Evolutionary conservation across 2,888 invertebrate genomes (phyloP).

Genomic region (Hypsopygia costalis): DNA sequence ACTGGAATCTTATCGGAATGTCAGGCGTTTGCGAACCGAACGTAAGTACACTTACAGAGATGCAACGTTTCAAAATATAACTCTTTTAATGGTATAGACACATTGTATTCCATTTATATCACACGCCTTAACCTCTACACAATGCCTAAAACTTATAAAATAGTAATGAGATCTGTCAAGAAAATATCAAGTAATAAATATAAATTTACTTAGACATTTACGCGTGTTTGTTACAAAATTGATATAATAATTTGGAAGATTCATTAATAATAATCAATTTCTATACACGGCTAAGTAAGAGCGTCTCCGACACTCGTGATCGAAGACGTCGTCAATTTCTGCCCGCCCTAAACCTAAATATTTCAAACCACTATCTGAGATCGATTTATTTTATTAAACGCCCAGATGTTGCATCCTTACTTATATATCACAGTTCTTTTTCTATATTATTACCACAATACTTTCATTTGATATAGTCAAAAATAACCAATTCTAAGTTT

Average conservation of each 20-base stretch:
- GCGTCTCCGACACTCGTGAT: background rate
- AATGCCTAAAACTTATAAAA: slow-evolving; percentile 40
- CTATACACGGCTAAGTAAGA: background rate
- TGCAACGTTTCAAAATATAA: background rate
- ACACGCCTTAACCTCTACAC: slow-evolving; percentile 32
- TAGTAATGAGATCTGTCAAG: slow-evolving; percentile 56
- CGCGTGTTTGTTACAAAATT: slow-evolving; percentile 1
- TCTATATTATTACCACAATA: slow-evolving; percentile 68
- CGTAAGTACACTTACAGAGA: slow-evolving; percentile 17
- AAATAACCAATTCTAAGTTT: slow-evolving; percentile 36
- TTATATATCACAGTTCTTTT: slow-evolving; percentile 74
- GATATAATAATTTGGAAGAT: slow-evolving; percentile 10
- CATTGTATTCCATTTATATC: background rate
- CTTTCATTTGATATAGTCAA: slow-evolving; percentile 54
- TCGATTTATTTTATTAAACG: slow-evolving; percentile 47
- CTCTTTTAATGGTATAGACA: background rate
- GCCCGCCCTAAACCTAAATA: slow-evolving; percentile 31
- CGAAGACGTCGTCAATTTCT: slow-evolving; percentile 17
- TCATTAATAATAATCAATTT: background rate
- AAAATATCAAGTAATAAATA: slow-evolving; percentile 28
- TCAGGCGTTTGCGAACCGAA: slow-evolving; percentile 37
- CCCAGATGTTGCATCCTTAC: slow-evolving; percentile 69
- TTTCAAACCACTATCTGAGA: slow-evolving; percentile 65
- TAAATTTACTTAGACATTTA: slow-evolving; percentile 6
- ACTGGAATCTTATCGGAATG: slow-evolving; percentile 52